A percentile compares a stretch with the other conserved stretches of the same genome.
Evolutionary conservation across 2,113 vertebrate species (phyloP).

Genomic region (Protobothrops flavoviridis): DNA sequence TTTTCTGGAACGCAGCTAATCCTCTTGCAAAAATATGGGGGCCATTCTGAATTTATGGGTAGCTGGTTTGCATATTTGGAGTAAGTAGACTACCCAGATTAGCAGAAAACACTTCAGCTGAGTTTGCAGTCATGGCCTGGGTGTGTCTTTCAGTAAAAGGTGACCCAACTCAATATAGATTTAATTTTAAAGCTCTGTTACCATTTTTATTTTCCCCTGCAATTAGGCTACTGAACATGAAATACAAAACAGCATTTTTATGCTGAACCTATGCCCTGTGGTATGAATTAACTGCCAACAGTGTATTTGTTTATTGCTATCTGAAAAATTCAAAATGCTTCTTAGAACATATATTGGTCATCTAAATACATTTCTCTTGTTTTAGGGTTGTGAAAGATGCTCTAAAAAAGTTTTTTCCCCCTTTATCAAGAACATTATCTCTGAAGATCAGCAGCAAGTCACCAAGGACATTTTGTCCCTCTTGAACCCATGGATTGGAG

Average conservation of each 20-base stretch:
- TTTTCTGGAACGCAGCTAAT: neutral
- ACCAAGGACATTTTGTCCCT: neutral
- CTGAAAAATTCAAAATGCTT: conserved; percentile 49
- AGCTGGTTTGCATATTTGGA: neutral
- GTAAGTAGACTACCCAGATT: neutral
- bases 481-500: neutral
- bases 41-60: neutral
- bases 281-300: conserved; percentile 49
- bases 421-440: conserved; percentile 33
- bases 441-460: conserved; percentile 22
- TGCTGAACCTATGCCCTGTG: conserved; percentile 40
- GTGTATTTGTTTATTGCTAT: conserved; percentile 59
- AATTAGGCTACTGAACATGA: conserved; percentile 36
- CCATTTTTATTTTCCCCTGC: neutral
- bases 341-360: conserved; percentile 49
- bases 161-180: neutral
- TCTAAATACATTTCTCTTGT: conserved; percentile 53
- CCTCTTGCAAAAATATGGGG: neutral
- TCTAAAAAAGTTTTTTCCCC: conserved; percentile 19
- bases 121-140: conserved; percentile 40
- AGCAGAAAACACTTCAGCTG: neutral
- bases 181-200: neutral
- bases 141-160: conserved; percentile 37
- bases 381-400: conserved; percentile 19
- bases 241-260: conserved; percentile 32